A percentile compares a stretch with the other conserved stretches of the same genome.
Conservation (phyloP, 1,140 invertebrate species). For the Vanessa atalanta region DNA sequence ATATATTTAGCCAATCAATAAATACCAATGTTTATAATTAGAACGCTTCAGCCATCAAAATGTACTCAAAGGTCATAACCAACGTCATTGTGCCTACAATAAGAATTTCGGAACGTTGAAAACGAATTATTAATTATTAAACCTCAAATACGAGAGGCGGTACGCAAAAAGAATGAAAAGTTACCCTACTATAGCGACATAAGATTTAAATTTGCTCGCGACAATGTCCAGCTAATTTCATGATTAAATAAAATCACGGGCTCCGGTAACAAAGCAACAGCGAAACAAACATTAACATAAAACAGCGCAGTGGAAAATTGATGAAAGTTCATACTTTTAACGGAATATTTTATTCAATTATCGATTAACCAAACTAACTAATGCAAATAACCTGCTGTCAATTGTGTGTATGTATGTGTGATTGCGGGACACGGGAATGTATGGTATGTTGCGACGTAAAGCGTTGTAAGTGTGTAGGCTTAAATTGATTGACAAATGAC, state of each 20-base stretch:
- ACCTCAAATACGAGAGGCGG: conserved; percentile 8
- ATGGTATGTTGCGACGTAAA: too few species aligned
- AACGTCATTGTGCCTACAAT: conserved; percentile 19
- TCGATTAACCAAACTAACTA: not conserved
- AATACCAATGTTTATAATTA: not conserved
- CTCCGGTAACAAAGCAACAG: conserved; percentile 34
- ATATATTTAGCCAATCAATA: not conserved
- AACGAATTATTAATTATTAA: conserved; percentile 46
- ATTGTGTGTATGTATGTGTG: too few species aligned
- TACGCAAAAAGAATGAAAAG: conserved; percentile 4
- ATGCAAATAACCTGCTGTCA: too few species aligned
- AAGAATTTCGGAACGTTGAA: conserved; percentile 31
- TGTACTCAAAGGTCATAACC: conserved; percentile 25
- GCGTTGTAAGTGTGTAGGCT: too few species aligned
- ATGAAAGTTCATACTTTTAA: not conserved
- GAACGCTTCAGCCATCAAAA: not conserved
- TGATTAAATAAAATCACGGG: conserved; percentile 33
- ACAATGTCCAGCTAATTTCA: conserved; percentile 16
- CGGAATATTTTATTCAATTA: not conserved
- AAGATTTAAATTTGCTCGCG: not conserved
- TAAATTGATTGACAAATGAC: too few species aligned
- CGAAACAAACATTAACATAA: conserved; percentile 25
- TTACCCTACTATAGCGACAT: not conserved
- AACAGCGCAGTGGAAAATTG: conserved; percentile 9
- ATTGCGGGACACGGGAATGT: too few species aligned